Evolutionary conservation across 2,113 vertebrate species (phyloP), one percentile per base, ranked within the genome.

Genomic region (Xenopus borealis): DNA sequence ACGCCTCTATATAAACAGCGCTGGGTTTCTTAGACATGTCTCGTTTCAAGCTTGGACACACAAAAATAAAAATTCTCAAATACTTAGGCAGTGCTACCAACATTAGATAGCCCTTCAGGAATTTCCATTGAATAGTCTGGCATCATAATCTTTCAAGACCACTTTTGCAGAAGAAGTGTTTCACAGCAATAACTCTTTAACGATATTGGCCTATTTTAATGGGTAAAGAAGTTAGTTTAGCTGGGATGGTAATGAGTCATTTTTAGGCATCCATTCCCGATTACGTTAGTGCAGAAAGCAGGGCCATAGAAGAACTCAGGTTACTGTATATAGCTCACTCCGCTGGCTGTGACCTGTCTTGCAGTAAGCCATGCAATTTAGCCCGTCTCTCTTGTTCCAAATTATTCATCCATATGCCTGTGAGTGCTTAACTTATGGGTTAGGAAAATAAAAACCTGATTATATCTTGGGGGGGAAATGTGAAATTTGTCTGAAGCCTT

Each of bases 291-390:
- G 58, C 52, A 58, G 47, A 58, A 73, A 44, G 8, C 30, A n/a
- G 72, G 72, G 63, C 64, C 72, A 66, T 58, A 44, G 62, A 59
- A 59, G 46, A 66, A 57, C 64, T 74, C 65, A 11, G 20, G 64
- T 74, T 74, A 67, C 64, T 59, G 72, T 44, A 58, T 67, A 74
- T 45, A 46, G 63, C 66, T 74, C 72, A 59, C 53, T 47, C 72
- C 12, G 63, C 44, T 74, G 72, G 72, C 72, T 74, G 63, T 67
- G 72, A 67, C 19, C 63, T 74, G 12, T n/a, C 12, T 65, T 66
- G 72, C 63, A 58, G 40, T 74, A 61, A 74, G 65, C 33, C 63
- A 45, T 47, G 65, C 64, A 74, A 67, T 67, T 66, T 18, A 74
- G 58, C 17, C 63, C 46, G 12, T 13, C 53, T 57, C 63, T 59